phyloP scores from a whole-genome alignment of 2,888 invertebrate genomes.

The Epinotia brunnichana region DNA sequence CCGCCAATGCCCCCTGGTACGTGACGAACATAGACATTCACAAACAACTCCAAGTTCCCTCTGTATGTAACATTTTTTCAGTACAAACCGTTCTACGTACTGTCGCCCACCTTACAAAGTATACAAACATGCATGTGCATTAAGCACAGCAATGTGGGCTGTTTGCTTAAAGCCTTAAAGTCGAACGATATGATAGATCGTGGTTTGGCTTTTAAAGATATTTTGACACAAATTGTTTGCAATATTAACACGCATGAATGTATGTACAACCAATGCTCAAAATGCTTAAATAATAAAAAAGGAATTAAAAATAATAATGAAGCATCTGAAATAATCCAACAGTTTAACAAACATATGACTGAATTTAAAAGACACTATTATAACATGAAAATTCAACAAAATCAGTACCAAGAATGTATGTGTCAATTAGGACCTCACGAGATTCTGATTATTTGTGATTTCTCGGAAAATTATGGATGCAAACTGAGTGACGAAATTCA shows the following conservation, averaged over 20 bases:
- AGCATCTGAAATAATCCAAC: conserved; percentile 16
- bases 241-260: neutral
- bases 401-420: conserved; percentile 25
- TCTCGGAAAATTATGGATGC: conserved; percentile 34
- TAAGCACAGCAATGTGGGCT: neutral
- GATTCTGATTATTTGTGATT: conserved; percentile 32
- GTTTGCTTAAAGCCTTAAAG: neutral
- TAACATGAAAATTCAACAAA: conserved; percentile 28
- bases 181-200: neutral
- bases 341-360: conserved; percentile 17
- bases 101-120: neutral
- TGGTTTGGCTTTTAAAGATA: neutral
- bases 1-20: too few species aligned
- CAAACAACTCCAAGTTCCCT: too few species aligned
- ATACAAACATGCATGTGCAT: neutral
- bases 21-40: too few species aligned
- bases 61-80: neutral
- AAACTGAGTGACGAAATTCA: conserved; percentile 29
- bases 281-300: conserved; percentile 2
- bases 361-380: conserved; percentile 35
- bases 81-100: neutral
- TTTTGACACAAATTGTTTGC: neutral
- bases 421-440: conserved; percentile 14
- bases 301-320: conserved; percentile 18
- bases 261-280: too few species aligned